phyloP scores from a whole-genome alignment of 2,888 invertebrate species.

The Agrochola lota region DNA sequence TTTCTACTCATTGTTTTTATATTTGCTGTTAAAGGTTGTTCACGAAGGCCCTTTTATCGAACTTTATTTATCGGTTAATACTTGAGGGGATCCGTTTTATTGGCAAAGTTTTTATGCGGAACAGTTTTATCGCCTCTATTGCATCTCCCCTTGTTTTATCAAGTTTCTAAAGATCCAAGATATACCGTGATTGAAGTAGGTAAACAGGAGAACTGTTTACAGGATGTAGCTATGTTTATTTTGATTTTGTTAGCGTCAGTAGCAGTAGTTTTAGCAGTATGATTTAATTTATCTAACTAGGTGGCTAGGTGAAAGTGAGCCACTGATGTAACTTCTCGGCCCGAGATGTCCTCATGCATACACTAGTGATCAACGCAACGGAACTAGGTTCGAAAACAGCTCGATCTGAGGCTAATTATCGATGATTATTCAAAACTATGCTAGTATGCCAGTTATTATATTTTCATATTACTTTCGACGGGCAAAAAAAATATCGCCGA shows the following conservation, averaged over 20 bases:
- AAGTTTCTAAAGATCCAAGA: constrained; percentile 13
- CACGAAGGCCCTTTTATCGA: constrained; percentile 19
- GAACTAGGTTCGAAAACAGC: constrained; percentile 16
- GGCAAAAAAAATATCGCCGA: too few species aligned
- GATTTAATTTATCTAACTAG: constrained; percentile 41
- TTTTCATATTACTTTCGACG: neutral
- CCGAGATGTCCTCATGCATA: constrained; percentile 34
- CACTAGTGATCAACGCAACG: constrained; percentile 22
- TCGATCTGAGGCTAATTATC: constrained; percentile 1
- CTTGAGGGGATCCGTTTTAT: constrained; percentile 50
- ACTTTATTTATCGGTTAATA: constrained; percentile 47
- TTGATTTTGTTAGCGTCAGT: neutral
- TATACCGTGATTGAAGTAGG: neutral
- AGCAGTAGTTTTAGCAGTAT: neutral
- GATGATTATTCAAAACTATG: constrained; percentile 11
- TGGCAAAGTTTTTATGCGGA: constrained; percentile 50
- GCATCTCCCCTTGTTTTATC: constrained; percentile 43
- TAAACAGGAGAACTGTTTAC: neutral
- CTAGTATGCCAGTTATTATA: neutral
- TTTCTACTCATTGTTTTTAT: constrained; percentile 43
- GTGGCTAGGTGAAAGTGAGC: constrained; percentile 51
- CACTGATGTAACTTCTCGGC: constrained; percentile 41
- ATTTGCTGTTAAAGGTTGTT: constrained; percentile 35
- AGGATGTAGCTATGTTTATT: neutral
- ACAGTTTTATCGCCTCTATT: constrained; percentile 36